phyloP scores from a whole-genome alignment of 2,888 invertebrate genomes.

The Drosophila kambysellisi region DNA sequence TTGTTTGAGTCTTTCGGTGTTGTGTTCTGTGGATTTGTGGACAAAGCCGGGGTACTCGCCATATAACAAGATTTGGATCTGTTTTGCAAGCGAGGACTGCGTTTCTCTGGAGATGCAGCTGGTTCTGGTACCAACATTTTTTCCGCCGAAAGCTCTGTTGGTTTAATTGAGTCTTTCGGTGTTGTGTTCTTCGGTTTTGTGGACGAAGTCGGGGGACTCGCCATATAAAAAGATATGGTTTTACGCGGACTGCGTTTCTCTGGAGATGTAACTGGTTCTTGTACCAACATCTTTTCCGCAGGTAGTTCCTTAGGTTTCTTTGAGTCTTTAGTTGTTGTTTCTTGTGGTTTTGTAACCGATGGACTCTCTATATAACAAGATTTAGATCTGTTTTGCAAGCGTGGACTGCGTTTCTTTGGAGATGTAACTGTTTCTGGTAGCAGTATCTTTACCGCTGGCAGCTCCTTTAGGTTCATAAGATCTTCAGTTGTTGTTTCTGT shows the following conservation, averaged over 20 bases:
- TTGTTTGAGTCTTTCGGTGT: not conserved
- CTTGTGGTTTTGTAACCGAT: not conserved
- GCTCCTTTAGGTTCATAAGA: not conserved
- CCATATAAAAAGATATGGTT: no score
- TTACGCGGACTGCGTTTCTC: conserved; percentile 8
- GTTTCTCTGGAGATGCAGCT: not conserved
- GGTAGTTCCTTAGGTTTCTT: not conserved
- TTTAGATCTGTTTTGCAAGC: conserved; percentile 15
- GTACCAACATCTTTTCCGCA: no score
- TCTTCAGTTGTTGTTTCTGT: not conserved
- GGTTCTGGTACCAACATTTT: not conserved
- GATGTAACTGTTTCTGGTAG: not conserved
- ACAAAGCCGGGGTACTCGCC: not conserved
- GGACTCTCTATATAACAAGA: conserved; percentile 2
- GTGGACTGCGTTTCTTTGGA: not conserved
- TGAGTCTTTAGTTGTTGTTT: not conserved
- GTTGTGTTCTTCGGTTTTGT: no score
- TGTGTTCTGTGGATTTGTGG: not conserved
- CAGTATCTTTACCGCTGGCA: no score
- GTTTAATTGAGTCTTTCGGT: no score
- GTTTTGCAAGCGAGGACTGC: conserved; percentile 19
- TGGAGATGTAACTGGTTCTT: not conserved
- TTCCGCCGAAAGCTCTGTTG: no score
- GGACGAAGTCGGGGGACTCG: no score
- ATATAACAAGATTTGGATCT: conserved; percentile 31